Conservation (phyloP, 2,113 vertebrate genomes). For the Tachycineta bicolor region DNA sequence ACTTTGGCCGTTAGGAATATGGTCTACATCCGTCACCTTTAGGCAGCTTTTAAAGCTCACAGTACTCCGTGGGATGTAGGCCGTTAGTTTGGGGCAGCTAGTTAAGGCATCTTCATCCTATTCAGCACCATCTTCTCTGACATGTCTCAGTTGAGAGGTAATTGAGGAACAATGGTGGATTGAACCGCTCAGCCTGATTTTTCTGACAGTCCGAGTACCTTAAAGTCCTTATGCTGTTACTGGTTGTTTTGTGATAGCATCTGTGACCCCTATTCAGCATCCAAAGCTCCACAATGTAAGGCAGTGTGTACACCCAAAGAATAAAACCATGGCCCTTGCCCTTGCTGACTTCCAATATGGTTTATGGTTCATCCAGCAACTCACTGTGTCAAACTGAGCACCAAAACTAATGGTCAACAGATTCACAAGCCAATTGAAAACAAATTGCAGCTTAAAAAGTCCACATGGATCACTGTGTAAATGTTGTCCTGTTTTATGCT, state of each 20-base stretch:
- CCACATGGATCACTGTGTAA: background rate
- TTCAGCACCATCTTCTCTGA: background rate
- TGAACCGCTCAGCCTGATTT: background rate
- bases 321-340: background rate
- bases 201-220: conserved; percentile 20
- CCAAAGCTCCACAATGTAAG: background rate
- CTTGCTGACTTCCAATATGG: background rate
- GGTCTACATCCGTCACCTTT: background rate
- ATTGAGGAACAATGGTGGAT: conserved; percentile 14
- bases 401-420: background rate
- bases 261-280: conserved; percentile 1
- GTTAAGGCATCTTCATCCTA: background rate
- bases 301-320: background rate
- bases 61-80: background rate
- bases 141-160: background rate
- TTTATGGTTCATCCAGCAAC: conserved; percentile 5
- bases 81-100: background rate
- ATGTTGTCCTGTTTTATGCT: background rate
- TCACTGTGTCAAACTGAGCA: background rate
- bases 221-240: background rate
- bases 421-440: background rate
- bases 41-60: background rate
- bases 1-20: background rate
- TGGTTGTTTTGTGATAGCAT: background rate
- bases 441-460: background rate